A percentile compares a stretch with the other conserved stretches of the same genome.
phyloP scores from a whole-genome alignment of 1,140 invertebrate genomes.

The Calephelis virginiensis region DNA sequence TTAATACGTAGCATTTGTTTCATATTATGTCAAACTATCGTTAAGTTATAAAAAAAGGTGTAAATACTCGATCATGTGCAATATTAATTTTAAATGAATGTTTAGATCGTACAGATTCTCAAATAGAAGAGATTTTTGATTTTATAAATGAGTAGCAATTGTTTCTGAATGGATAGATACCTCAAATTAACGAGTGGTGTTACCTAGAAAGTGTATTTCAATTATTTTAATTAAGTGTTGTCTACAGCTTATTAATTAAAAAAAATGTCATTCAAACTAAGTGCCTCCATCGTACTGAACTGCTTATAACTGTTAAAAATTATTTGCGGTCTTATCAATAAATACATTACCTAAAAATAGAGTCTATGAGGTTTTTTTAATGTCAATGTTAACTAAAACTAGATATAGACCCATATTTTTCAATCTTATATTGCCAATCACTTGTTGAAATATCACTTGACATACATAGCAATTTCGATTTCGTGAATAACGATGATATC shows the following conservation, averaged over 20 bases:
- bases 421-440: no score
- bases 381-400: no score
- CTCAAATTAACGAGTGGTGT: not conserved
- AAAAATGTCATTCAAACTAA: constrained; percentile 2
- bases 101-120: not conserved
- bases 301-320: not conserved
- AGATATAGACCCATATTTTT: no score
- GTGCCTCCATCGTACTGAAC: not conserved
- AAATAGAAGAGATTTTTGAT: not conserved
- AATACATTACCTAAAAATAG: not conserved
- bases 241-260: not conserved
- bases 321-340: not conserved
- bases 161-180: not conserved
- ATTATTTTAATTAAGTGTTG: not conserved
- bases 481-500: no score
- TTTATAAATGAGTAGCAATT: not conserved
- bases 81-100: no score
- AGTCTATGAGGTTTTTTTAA: no score
- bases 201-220: not conserved
- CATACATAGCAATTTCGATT: no score
- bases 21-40: no score
- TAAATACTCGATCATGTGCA: no score
- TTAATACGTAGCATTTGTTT: no score
- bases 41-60: no score
- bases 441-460: no score